Evolutionary conservation across 2,113 vertebrate species (phyloP), one percentile per base, ranked within the genome.

Genomic region (Myiopsitta monachus): DNA sequence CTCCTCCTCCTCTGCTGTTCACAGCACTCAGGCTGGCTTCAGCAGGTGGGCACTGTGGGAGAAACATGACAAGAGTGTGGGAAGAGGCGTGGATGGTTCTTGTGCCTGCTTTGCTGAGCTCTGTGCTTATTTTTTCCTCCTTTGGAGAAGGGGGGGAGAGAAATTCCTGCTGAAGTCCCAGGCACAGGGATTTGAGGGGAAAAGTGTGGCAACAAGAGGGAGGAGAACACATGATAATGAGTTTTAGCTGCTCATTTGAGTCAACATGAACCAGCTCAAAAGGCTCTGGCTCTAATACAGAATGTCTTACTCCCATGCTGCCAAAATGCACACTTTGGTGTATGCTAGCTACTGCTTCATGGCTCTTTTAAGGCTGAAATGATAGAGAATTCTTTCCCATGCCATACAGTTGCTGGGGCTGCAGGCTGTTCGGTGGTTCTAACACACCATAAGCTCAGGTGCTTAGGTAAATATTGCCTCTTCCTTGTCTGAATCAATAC

Each of bases 391-490:
- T 83, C 57, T 88, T 54, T 96, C 94, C 51, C 81, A 12, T 13
- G 11, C 57, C 59, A 54, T 57, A 24, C 54, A 87, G 59, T 43
- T 62, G 68, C 64, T 77, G 66, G 72, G 36, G 18, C 80, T 90
- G 88, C 79, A 70, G 74, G 72, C 91, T 91, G 78, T 80, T 95
- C 78, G 92, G 91, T 93, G 64, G 81, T 22, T 83, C 69, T 90
- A 31, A 90, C 41, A 63, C 22, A 82, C 74, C 61, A 6, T 82
- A 90, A 84, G 52, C 9, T 23, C 93, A 94, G 91, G 91, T 95
- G 93, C 94, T 94, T 94, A 93, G 95, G 90, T 95, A 96, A 96
- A 96, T 95, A 95, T 92, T 96, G 92, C 80, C 33, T 76, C 77
- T 96, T 79, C 30, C 64, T 62, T 70, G 52, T 64, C 77, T 91